phyloP scores from a whole-genome alignment of 2,113 vertebrate species.

The Probosciger aterrimus region DNA sequence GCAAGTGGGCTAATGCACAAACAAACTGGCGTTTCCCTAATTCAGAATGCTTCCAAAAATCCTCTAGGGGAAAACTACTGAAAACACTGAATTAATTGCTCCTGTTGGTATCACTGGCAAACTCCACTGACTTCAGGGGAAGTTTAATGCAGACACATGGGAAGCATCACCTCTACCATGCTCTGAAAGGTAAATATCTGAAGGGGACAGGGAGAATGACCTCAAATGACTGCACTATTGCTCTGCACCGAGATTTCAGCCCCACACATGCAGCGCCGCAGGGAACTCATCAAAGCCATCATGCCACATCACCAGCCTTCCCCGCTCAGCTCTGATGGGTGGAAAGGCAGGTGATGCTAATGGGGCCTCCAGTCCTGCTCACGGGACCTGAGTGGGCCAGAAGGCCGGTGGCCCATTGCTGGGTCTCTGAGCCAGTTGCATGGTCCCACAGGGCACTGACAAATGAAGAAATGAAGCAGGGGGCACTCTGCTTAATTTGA shows the following conservation, averaged over 20 bases:
- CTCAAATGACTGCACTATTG: accelerated
- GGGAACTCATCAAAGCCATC: background rate
- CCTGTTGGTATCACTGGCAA: background rate
- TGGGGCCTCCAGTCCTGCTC: background rate
- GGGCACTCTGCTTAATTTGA: background rate
- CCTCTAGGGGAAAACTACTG: background rate
- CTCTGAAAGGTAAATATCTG: background rate
- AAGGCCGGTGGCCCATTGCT: background rate
- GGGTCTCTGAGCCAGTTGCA: background rate
- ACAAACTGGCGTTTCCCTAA: background rate
- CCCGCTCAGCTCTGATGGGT: background rate
- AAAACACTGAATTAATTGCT: background rate
- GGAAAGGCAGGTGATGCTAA: background rate
- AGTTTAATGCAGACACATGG: background rate
- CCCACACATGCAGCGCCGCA: accelerated
- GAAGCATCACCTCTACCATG: background rate
- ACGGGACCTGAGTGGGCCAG: background rate
- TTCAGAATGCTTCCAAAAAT: background rate
- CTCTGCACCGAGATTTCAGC: background rate
- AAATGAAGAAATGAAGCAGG: background rate
- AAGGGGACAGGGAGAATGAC: background rate
- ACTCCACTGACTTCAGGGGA: background rate
- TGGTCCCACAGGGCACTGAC: background rate
- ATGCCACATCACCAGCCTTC: background rate
- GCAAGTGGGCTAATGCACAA: background rate